phyloP scores from a whole-genome alignment of 2,888 invertebrate genomes.

The Dexiosoma caninum region DNA sequence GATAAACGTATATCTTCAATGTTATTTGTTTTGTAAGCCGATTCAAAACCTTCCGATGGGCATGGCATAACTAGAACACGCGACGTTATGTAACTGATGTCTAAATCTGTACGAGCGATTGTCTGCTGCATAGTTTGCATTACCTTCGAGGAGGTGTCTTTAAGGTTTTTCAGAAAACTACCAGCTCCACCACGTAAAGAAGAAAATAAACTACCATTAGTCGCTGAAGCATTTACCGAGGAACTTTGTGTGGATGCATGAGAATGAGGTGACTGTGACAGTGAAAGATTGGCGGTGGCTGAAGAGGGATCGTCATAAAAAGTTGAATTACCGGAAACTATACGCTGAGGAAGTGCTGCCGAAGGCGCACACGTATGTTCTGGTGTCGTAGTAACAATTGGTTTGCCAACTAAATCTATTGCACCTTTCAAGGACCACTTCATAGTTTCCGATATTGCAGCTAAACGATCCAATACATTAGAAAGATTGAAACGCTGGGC shows the following conservation, averaged over 20 bases:
- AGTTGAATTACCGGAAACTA: conserved; percentile 66
- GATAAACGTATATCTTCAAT: conserved; percentile 92
- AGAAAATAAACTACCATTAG: conserved; percentile 84
- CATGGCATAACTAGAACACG: conserved; percentile 95
- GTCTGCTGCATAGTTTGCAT: conserved; percentile 97
- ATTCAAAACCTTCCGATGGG: conserved; percentile 95
- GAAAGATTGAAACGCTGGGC: conserved; percentile 87
- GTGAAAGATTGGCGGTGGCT: conserved; percentile 51
- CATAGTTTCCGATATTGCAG: conserved; percentile 92
- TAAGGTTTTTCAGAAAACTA: conserved; percentile 93
- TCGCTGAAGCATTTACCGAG: conserved; percentile 54
- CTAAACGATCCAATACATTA: conserved; percentile 89
- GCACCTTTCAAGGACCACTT: conserved; percentile 89
- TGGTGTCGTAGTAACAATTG: conserved; percentile 72
- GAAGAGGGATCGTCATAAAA: conserved; percentile 69
- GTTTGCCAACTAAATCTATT: conserved; percentile 78
- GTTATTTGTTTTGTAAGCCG: conserved; percentile 94
- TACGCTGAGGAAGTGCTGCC: conserved; percentile 27
- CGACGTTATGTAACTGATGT: conserved; percentile 94
- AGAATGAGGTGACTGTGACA: conserved; percentile 52
- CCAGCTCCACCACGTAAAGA: conserved; percentile 95
- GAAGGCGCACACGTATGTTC: conserved; percentile 63
- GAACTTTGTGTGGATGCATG: conserved; percentile 57
- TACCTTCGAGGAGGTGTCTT: conserved; percentile 96
- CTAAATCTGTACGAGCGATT: conserved; percentile 91